These are phyloP conservation scores for Microdon myrmicae DNA, from an alignment of 2,888 invertebrate species.

Conservation along the genomic window DNA sequence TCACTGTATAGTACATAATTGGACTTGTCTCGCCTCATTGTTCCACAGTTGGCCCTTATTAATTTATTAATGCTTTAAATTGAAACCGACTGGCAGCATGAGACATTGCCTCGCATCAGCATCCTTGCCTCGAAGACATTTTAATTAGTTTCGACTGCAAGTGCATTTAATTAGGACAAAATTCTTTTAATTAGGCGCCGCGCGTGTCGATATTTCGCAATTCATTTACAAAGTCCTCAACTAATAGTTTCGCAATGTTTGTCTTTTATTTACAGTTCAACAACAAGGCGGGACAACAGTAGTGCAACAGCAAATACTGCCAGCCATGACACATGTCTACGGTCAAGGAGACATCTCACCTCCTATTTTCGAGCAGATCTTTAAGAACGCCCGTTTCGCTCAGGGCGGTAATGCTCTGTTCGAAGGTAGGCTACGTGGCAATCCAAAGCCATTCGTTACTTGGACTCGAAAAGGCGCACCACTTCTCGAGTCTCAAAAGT, in stretches of 20 bases:
- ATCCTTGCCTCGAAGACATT: neutral
- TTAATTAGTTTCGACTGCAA: neutral
- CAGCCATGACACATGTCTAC: slow-evolving; percentile 67
- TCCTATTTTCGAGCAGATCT: slow-evolving; percentile 95
- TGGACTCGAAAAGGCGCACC: slow-evolving; percentile 90
- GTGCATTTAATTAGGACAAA: slow-evolving; percentile 14
- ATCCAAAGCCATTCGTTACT: slow-evolving; percentile 90
- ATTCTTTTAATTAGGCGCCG: slow-evolving; percentile 6
- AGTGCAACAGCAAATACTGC: slow-evolving; percentile 61
- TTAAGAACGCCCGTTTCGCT: slow-evolving; percentile 92
- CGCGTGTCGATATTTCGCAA: neutral
- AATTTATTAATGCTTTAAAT: no score
- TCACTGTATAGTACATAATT: no score
- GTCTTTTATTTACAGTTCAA: slow-evolving; percentile 58
- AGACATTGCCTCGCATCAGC: neutral
- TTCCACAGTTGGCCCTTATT: no score
- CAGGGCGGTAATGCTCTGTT: slow-evolving; percentile 94
- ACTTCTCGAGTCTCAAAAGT: slow-evolving; percentile 85
- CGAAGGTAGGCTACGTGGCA: slow-evolving; percentile 90
- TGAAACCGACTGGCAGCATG: no score
- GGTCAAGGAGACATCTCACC: slow-evolving; percentile 85
- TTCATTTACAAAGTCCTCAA: slow-evolving; percentile 12
- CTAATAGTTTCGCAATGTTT: slow-evolving; percentile 18
- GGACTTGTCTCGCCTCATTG: no score
- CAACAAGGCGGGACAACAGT: slow-evolving; percentile 59